Evolutionary conservation across 2,797 vertebrate species (phyloP).

Genomic region (Microchirus variegatus): DNA sequence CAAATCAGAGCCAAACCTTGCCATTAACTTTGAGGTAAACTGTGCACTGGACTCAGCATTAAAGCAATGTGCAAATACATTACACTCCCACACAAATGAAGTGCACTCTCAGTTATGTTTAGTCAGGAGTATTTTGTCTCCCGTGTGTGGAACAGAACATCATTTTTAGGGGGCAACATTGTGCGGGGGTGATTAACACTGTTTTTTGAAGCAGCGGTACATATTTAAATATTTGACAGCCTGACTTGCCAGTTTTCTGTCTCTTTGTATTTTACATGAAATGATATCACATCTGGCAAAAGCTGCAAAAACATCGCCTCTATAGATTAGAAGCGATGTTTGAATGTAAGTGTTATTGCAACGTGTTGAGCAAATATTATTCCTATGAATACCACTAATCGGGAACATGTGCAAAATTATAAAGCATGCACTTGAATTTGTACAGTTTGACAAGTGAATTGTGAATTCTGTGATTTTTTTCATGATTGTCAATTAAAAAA

Average conservation of each 20-base stretch:
- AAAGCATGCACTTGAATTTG: conserved; percentile 29
- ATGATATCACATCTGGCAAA: conserved; percentile 6
- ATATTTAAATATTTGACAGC: conserved; percentile 29
- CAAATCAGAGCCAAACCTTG: conserved; percentile 43
- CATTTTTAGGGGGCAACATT: neutral
- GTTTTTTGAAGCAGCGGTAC: conserved; percentile 22
- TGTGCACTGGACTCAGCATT: neutral
- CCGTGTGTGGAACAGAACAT: no score
- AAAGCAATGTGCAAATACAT: neutral
- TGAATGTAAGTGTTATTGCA: conserved; percentile 14
- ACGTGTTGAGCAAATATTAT: conserved; percentile 5
- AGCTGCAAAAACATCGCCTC: conserved; percentile 1
- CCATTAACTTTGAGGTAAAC: conserved; percentile 10
- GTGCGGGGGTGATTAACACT: neutral
- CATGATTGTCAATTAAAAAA: conserved; percentile 55
- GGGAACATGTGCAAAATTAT: conserved; percentile 21
- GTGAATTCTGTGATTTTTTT: conserved; percentile 51
- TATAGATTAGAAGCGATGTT: conserved; percentile 8
- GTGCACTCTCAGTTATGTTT: no score
- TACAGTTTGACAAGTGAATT: conserved; percentile 52
- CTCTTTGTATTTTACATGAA: neutral
- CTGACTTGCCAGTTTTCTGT: conserved; percentile 4
- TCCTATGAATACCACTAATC: conserved; percentile 13
- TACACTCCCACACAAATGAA: no score
- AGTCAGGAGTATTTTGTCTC: no score